Base-by-base conservation (phyloP, 2,113 vertebrate genomes). In the Lycaon pictus region DNA sequence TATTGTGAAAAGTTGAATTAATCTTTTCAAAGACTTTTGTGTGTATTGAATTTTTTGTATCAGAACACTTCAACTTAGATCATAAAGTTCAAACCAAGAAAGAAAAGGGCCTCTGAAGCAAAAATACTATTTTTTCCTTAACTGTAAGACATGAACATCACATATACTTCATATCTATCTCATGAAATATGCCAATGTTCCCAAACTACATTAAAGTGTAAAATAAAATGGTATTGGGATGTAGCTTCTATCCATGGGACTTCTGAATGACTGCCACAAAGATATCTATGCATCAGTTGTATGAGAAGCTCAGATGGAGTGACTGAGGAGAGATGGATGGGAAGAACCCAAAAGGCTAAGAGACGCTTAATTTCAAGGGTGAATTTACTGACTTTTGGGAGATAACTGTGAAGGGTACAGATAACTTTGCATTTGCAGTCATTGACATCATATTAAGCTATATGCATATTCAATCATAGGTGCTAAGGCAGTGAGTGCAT, bases 1-100 rank as follows among this genome's bases (percentile, higher is more conserved):
- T 60, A 76, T 43, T 93, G 71, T 85, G 11, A 93, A 72, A 96
- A 80, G 29, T 74, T 89, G 88, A 90, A 83, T 93, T 96, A 89
- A 86, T 91, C 62, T 86, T 95, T 96, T 93, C 17, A 63, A 65
- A 71, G n/a, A 79, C 22, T 81, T 97, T 82, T 96, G 20, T 84
- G 6, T 82, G 29, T 93, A 19, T 65, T 88, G 20, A 88, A 79
- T 29, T 93, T 96, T 80, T 95, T 94, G 32, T 91, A 84, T 88
- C 62, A 29, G 60, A 15, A 93, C 13, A 81, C 22, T 95, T 90
- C 32, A 58, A 9, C 35, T 97, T 93, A 90, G n/a, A 97, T 95
- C 20, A 86, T 97, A 43, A 94, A 96, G 35, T 53, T 96, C 16
- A 96, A 93, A 53, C 29, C 6, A 88, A 91, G 35, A 29, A 76